phyloP scores from a whole-genome alignment of 2,797 vertebrate species.

The Enteromius trimaculatus region DNA sequence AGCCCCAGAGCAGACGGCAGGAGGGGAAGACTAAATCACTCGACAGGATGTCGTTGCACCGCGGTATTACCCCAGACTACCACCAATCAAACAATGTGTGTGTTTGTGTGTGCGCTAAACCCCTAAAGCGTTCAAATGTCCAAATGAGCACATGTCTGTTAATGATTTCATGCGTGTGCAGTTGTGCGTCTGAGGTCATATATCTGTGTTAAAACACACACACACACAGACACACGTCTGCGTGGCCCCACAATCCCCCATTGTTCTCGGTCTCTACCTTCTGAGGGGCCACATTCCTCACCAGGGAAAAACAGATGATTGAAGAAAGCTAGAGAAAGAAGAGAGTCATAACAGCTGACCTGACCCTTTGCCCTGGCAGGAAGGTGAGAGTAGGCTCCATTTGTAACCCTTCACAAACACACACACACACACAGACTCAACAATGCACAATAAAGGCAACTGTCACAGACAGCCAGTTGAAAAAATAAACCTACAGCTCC shows the following conservation, averaged over 20 bases:
- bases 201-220: conserved; percentile 52
- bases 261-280: conserved; percentile 84
- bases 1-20: conserved; percentile 21
- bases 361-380: conserved; percentile 78
- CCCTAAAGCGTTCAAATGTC: conserved; percentile 33
- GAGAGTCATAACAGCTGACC: conserved; percentile 70
- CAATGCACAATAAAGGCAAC: conserved; percentile 93
- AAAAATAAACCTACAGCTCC: conserved; percentile 87
- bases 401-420: conserved; percentile 79
- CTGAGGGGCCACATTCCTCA: conserved; percentile 84
- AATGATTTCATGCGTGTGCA: conserved; percentile 71
- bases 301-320: conserved; percentile 79
- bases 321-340: conserved; percentile 56
- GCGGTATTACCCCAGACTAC: conserved; percentile 68
- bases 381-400: conserved; percentile 87
- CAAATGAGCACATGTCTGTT: conserved; percentile 66
- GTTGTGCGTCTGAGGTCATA: conserved; percentile 56
- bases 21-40: conserved; percentile 74
- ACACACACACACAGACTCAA: conserved; percentile 72
- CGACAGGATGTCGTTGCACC: conserved; percentile 77
- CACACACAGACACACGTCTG: conserved; percentile 43
- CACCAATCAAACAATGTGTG: conserved; percentile 39
- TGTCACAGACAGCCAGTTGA: conserved; percentile 84
- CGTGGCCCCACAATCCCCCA: conserved; percentile 73
- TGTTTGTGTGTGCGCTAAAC: conserved; percentile 61